phyloP scores from a whole-genome alignment of 2,113 vertebrate genomes.

The Callithrix jacchus region DNA sequence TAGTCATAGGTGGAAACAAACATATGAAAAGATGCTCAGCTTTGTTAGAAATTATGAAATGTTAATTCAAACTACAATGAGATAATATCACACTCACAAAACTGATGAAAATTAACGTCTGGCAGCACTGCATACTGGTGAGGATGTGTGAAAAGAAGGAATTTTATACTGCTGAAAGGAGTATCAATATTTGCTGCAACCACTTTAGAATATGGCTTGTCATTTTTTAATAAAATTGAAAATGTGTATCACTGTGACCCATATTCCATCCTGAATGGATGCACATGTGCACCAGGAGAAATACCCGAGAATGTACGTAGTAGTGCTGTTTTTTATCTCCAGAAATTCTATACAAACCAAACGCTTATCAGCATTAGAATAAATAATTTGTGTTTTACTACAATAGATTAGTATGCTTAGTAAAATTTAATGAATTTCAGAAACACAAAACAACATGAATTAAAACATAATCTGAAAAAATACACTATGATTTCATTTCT shows the following conservation, averaged over 20 bases:
- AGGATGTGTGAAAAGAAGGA: neutral
- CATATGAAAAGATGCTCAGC: neutral
- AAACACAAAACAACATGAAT: neutral
- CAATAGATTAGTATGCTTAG: neutral
- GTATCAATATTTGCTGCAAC: neutral
- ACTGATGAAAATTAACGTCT: slow-evolving; percentile 35
- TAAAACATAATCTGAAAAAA: neutral
- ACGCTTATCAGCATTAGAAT: neutral
- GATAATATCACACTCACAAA: neutral
- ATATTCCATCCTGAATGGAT: neutral
- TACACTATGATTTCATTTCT: neutral
- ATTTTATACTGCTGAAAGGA: neutral
- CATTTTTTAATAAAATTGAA: slow-evolving; percentile 16
- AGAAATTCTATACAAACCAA: neutral
- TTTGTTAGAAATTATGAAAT: slow-evolving; percentile 47
- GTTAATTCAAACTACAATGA: slow-evolving; percentile 7
- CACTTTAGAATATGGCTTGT: neutral
- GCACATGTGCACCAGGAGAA: neutral
- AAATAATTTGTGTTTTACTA: neutral
- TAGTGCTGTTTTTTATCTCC: neutral
- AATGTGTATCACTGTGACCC: neutral
- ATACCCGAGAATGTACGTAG: neutral
- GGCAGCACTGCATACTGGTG: neutral
- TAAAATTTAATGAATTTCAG: neutral
- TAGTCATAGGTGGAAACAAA: slow-evolving; percentile 11